These are phyloP conservation scores for Pseudanteris insignis DNA, from an alignment of 2,888 invertebrate genomes.

Conservation along the genomic window DNA sequence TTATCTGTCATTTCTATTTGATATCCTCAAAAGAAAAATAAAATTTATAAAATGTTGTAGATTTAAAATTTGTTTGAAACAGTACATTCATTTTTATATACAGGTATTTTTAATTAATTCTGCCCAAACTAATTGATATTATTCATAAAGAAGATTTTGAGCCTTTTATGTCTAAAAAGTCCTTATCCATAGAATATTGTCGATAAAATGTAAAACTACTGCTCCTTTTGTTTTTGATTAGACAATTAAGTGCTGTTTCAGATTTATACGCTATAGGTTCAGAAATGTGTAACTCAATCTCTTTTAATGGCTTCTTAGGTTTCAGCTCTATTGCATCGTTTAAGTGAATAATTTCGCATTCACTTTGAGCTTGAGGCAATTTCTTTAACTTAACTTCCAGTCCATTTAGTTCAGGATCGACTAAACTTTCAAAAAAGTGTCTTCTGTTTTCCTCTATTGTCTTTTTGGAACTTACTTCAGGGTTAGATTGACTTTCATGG, in stretches of 20 bases:
- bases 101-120: too few relatives aligned
- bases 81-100: too few relatives aligned
- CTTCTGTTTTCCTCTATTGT: constrained; percentile 55
- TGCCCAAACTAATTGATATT: too few relatives aligned
- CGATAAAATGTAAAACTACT: constrained; percentile 48
- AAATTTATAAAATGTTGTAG: too few relatives aligned
- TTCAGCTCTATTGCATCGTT: constrained; percentile 50
- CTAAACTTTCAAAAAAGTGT: constrained; percentile 56
- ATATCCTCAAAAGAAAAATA: too few relatives aligned
- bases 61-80: too few relatives aligned
- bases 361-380: constrained; percentile 56
- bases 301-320: constrained; percentile 54
- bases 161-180: constrained; percentile 10
- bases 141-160: constrained; percentile 34
- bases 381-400: constrained; percentile 52
- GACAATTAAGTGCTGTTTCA: constrained; percentile 64
- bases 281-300: constrained; percentile 70
- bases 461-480: constrained; percentile 42
- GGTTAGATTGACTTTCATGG: constrained; percentile 20
- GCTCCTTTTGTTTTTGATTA: constrained; percentile 71
- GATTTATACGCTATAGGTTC: constrained; percentile 66
- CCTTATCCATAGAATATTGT: constrained; percentile 12
- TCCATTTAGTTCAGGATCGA: constrained; percentile 46
- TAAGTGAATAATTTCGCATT: constrained; percentile 56
- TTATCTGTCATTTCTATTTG: too few relatives aligned